Evolutionary conservation across 2,797 vertebrate genomes (phyloP).

Genomic region (Liparis tanakae): DNA sequence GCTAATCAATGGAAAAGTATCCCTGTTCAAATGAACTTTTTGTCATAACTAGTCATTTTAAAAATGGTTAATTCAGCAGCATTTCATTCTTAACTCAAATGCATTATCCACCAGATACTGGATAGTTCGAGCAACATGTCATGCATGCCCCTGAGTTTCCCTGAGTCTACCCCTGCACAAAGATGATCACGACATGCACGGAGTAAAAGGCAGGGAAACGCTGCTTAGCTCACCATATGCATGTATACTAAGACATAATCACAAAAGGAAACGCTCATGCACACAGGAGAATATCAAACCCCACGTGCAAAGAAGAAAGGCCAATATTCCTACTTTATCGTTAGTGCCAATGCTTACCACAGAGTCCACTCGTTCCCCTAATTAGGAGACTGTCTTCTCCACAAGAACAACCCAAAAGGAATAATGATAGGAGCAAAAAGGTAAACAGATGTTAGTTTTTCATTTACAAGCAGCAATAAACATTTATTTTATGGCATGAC

Average conservation of each 20-base stretch:
- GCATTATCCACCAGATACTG: constrained; percentile 11
- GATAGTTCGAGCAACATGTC: constrained; percentile 12
- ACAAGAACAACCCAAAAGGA: background rate
- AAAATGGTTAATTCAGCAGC: constrained; percentile 36
- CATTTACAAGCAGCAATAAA: background rate
- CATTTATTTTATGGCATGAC: background rate
- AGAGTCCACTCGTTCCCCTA: background rate
- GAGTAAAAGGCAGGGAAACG: background rate
- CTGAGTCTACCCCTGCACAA: background rate
- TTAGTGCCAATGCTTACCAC: background rate
- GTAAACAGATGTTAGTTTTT: background rate
- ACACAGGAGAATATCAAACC: constrained; percentile 2
- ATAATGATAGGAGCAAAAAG: background rate
- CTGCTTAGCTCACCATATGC: background rate
- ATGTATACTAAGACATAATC: background rate
- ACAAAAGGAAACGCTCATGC: background rate
- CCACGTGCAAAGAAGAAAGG: background rate
- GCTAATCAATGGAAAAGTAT: background rate
- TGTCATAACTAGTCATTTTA: constrained; percentile 21
- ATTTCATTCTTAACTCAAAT: constrained; percentile 25
- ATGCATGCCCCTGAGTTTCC: background rate
- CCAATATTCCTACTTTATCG: background rate
- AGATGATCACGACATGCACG: constrained; percentile 11
- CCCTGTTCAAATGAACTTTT: background rate
- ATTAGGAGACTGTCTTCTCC: background rate